phyloP scores from a whole-genome alignment of 2,113 vertebrate species.

The Alces alces region DNA sequence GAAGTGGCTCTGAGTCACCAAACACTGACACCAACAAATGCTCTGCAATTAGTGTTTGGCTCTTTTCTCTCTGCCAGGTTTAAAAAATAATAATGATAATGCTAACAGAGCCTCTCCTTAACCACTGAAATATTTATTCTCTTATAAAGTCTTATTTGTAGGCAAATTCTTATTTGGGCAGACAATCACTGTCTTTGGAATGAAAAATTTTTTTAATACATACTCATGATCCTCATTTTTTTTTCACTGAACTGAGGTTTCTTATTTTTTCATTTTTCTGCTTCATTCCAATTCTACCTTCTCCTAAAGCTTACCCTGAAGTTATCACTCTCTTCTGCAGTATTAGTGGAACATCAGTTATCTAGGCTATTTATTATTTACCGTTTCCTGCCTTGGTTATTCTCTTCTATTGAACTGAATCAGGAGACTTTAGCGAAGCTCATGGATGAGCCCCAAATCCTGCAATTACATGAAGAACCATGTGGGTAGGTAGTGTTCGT shows the following conservation, averaged over 20 bases:
- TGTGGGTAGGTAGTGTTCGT: neutral
- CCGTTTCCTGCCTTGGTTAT: neutral
- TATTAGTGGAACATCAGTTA: neutral
- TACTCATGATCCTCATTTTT: neutral
- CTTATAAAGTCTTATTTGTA: constrained; percentile 61
- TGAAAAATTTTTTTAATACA: constrained; percentile 5
- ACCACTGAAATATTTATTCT: constrained; percentile 65
- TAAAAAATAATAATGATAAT: constrained; percentile 59
- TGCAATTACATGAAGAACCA: neutral
- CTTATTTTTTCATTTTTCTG: neutral
- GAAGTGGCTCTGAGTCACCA: constrained; percentile 72
- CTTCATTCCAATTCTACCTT: neutral
- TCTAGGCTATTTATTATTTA: constrained; percentile 11
- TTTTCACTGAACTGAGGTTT: neutral
- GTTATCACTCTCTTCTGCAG: neutral
- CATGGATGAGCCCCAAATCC: neutral
- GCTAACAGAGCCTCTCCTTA: constrained; percentile 33
- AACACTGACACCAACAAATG: constrained; percentile 73
- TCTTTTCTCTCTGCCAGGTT: constrained; percentile 61
- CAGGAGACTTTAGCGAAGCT: neutral
- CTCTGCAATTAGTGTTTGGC: constrained; percentile 68
- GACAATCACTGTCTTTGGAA: constrained; percentile 49
- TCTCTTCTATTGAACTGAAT: neutral
- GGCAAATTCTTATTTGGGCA: constrained; percentile 60
- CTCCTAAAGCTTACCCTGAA: neutral